These are phyloP conservation scores for Noturus placidus DNA, from an alignment of 2,113 vertebrate genomes.

Conservation along the genomic window DNA sequence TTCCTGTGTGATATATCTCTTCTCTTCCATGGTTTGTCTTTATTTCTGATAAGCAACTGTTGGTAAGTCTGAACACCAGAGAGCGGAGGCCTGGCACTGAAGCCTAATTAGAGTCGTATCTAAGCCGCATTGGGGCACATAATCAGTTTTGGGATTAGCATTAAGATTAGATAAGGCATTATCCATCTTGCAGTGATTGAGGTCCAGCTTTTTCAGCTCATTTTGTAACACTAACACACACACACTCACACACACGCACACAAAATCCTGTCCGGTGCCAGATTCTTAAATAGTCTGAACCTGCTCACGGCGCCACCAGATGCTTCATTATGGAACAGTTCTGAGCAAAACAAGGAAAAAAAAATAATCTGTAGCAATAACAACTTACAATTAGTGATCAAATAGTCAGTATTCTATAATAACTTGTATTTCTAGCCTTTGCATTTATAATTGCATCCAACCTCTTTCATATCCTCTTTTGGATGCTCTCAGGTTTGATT, in stretches of 20 bases:
- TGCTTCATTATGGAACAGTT: conserved; percentile 9
- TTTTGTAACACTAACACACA: neutral
- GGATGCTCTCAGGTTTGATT: neutral
- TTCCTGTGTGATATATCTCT: neutral
- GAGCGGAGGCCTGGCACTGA: conserved; percentile 19
- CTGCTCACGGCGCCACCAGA: conserved; percentile 2
- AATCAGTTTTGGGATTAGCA: conserved; percentile 62
- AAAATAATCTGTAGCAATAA: neutral
- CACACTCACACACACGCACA: neutral
- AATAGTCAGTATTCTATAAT: neutral
- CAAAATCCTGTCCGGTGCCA: neutral
- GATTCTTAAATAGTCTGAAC: conserved; percentile 23
- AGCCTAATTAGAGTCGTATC: conserved; percentile 60
- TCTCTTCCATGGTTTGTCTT: neutral
- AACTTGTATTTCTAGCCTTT: neutral
- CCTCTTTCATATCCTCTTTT: neutral
- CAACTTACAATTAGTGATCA: neutral
- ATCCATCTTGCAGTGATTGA: conserved; percentile 58
- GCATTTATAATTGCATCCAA: neutral
- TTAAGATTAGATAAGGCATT: conserved; percentile 60
- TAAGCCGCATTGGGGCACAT: conserved; percentile 48
- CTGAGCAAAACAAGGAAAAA: neutral
- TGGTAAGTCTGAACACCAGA: neutral
- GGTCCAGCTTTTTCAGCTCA: conserved; percentile 42
- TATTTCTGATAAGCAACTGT: neutral